phyloP scores from a whole-genome alignment of 2,797 vertebrate species.

The Cygnus olor region DNA sequence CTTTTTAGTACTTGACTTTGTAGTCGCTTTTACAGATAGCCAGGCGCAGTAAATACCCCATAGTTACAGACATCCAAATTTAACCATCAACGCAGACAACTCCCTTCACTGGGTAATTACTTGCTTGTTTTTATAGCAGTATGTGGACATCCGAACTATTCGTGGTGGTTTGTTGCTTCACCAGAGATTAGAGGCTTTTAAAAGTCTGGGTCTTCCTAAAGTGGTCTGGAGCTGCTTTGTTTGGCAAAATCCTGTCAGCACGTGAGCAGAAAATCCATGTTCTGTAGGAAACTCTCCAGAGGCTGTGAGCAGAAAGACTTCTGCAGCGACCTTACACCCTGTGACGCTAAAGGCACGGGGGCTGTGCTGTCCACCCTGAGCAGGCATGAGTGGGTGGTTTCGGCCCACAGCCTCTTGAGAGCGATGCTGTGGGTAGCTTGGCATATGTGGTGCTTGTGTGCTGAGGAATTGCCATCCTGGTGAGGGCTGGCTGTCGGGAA shows the following conservation, averaged over 20 bases:
- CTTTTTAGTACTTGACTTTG: background rate
- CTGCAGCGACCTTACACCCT: background rate
- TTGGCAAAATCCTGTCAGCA: background rate
- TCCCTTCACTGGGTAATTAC: constrained; percentile 3
- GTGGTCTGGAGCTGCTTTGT: background rate
- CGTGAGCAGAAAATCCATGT: background rate
- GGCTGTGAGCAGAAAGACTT: background rate
- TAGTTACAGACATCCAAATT: background rate
- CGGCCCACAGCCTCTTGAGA: accelerated
- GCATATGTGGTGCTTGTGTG: background rate
- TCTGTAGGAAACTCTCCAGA: background rate
- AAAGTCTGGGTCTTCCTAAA: background rate
- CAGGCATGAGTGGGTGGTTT: background rate
- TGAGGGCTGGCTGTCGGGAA: background rate
- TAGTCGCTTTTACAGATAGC: constrained; percentile 3
- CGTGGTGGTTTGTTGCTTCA: background rate
- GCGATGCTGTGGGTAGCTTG: accelerated
- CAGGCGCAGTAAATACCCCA: background rate
- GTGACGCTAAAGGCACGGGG: background rate
- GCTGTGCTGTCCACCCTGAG: background rate
- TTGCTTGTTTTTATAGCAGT: background rate
- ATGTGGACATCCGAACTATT: background rate
- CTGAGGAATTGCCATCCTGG: background rate
- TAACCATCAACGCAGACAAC: background rate
- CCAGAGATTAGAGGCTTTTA: constrained; percentile 33